These are phyloP conservation scores for Lumbricus terrestris DNA, from an alignment of 2,888 invertebrate species.

Conservation along the genomic window DNA sequence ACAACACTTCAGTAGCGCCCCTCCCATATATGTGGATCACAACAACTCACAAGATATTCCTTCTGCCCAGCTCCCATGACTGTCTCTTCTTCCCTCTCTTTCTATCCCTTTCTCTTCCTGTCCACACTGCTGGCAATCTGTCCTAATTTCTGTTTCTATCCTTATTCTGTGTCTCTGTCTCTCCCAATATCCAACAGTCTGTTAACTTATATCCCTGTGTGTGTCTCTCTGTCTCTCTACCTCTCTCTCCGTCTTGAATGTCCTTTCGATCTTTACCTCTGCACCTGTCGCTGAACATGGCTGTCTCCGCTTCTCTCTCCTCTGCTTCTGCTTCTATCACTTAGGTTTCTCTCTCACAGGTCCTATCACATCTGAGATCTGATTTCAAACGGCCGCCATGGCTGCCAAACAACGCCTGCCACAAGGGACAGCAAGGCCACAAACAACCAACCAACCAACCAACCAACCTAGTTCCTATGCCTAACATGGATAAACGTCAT, in stretches of 20 bases:
- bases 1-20: background rate
- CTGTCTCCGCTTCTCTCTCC: background rate
- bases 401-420: background rate
- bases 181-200: background rate
- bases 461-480: background rate
- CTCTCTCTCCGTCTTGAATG: too few relatives aligned
- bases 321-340: background rate
- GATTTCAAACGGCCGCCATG: background rate
- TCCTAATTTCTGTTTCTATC: background rate
- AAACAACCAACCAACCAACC: background rate
- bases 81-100: background rate
- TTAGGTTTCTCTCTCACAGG: background rate
- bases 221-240: background rate
- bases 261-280: background rate
- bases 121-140: background rate
- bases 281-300: background rate
- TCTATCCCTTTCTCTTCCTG: background rate
- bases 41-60: background rate
- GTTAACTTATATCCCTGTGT: background rate
- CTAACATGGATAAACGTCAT: background rate
- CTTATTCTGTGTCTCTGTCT: background rate
- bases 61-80: background rate
- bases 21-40: background rate
- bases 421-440: background rate
- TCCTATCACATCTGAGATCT: background rate